Evolutionary conservation across 2,888 invertebrate species (phyloP).

Genomic region (Sisyra terminalis): DNA sequence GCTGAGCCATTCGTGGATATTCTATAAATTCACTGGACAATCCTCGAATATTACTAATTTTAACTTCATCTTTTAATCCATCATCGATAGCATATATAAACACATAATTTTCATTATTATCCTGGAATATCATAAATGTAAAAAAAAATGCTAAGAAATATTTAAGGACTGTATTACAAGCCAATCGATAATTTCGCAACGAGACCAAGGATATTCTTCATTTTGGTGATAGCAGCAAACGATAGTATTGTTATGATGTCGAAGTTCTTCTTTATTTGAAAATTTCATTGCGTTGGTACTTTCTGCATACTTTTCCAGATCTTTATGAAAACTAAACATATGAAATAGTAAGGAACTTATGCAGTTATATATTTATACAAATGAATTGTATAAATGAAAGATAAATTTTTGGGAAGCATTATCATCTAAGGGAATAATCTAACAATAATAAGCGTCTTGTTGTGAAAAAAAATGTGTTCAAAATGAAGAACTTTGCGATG

Average conservation of each 20-base stretch:
- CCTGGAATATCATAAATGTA: neutral
- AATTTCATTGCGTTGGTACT: neutral
- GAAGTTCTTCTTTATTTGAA: slow-evolving; percentile 2
- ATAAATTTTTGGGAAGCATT: too few relatives aligned
- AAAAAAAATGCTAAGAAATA: neutral
- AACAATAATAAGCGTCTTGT: too few relatives aligned
- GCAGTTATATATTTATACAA: too few relatives aligned
- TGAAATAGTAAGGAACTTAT: too few relatives aligned
- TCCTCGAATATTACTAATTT: neutral
- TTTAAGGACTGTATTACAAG: neutral
- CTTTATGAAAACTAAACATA: slow-evolving; percentile 5
- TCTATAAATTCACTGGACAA: neutral
- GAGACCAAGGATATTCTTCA: slow-evolving; percentile 3
- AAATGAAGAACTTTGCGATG: too few relatives aligned
- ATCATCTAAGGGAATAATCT: too few relatives aligned
- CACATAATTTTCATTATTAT: neutral
- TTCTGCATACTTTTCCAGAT: neutral
- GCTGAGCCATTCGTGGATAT: slow-evolving; percentile 1
- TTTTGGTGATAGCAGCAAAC: neutral
- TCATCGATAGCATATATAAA: slow-evolving; percentile 4
- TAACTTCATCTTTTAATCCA: neutral
- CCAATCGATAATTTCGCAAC: slow-evolving; percentile 6
- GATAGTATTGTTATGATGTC: neutral
- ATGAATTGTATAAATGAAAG: too few relatives aligned
- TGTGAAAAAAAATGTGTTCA: too few relatives aligned